phyloP scores from a whole-genome alignment of 1,140 invertebrate genomes.

The Steinernema feltiae region DNA sequence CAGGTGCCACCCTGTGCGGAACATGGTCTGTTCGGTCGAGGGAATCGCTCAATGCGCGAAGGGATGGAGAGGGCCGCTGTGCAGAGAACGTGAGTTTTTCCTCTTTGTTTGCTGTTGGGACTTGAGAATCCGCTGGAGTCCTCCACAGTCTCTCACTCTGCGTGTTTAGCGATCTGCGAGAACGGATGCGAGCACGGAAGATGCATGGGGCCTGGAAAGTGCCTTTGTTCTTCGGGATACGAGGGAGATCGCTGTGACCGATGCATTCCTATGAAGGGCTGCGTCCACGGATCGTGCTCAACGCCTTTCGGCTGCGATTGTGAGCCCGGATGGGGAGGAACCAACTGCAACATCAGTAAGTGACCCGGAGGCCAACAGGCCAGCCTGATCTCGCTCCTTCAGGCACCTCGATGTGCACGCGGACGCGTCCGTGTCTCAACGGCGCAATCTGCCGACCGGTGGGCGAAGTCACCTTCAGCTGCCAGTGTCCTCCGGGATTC shows the following conservation, averaged over 20 bases:
- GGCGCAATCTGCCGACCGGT: neutral
- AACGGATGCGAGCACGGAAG: neutral
- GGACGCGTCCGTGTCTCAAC: neutral
- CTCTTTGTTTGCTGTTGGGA: too few species aligned
- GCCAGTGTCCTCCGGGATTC: neutral
- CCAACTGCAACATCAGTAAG: neutral
- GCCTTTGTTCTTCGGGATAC: neutral
- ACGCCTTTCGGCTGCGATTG: neutral
- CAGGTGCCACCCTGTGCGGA: neutral
- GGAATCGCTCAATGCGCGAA: neutral
- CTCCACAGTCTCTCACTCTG: neutral
- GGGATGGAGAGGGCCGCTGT: neutral
- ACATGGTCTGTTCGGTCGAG: neutral
- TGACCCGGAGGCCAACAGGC: neutral
- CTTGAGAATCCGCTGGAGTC: too few species aligned
- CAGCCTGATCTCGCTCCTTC: neutral
- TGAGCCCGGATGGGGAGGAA: neutral
- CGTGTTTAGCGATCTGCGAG: neutral
- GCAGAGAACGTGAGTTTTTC: conserved; percentile 3
- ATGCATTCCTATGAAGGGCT: neutral
- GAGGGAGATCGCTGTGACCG: neutral
- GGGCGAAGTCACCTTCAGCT: neutral
- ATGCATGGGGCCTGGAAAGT: neutral
- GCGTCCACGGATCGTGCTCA: conserved; percentile 3
- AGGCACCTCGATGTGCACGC: neutral